Evolutionary conservation across 2,888 invertebrate genomes (phyloP), one percentile per base, ranked within the genome.

Genomic region (Platycheirus albimanus): DNA sequence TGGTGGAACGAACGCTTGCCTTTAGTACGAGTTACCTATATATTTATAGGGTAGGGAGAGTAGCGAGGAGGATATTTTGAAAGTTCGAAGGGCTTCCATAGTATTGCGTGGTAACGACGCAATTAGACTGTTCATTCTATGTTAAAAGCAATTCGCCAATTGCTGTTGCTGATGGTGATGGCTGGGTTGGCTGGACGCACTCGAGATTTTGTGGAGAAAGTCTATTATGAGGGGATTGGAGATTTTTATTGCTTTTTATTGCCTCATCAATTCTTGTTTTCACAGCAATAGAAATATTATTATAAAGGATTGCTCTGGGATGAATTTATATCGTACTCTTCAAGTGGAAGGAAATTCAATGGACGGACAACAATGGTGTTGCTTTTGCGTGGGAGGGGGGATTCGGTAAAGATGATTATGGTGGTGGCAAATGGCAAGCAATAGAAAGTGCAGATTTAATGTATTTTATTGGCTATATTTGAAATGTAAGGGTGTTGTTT

Each of bases 41-140:
- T 47, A 11, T 41, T 13, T 43, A 28, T 28, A 4, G 30, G 8
- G 6, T 13, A 13, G 2, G 56, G 58, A 17, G 56, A 10, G 20
- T 38, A 28, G 13, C 13, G 30, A 17, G 56, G 19, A 58, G 54
- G 61, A n/a, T 13, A 15, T 54, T 47, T 28, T 11, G 36, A 45
- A 43, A 64, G 56, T 69, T 75, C 56, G 75, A 69, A 64, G 56
- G 64, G 71, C 70, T 76, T 45, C 52, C 47, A 38, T 61, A 8
- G 77, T 54, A 77, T 81, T 81, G 81, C 71, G 81, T 81, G 81
- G 81, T 81, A 71, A 81, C 83, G 83, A 83, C 83, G 83, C 83
- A 83, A 83, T 83, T 74, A 83, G 72, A 41, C 51, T 72, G 51
- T 63, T 61, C 81, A 56, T 83, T 80, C 81, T 51, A 67, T 72